Conservation (phyloP, 1,140 invertebrate genomes). For the Maniola jurtina region DNA sequence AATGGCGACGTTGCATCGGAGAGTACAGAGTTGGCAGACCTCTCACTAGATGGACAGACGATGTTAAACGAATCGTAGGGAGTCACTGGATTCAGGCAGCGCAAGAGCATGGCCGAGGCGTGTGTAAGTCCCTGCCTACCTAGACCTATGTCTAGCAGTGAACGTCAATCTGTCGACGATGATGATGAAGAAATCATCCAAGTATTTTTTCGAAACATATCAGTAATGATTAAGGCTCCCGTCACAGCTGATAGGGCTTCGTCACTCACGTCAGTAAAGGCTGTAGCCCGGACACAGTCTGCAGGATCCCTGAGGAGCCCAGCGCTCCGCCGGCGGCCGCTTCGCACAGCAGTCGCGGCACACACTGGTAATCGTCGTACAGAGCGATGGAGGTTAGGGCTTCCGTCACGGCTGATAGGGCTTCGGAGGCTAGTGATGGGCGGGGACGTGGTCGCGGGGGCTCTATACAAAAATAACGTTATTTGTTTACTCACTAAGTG, state of each 20-base stretch:
- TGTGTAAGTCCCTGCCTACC: no score
- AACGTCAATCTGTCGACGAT: no score
- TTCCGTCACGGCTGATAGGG: conserved; percentile 59
- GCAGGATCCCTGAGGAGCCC: conserved; percentile 72
- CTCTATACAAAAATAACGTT: conserved; percentile 24
- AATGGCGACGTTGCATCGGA: no score
- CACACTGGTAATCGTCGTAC: conserved; percentile 88
- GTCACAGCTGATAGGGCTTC: conserved; percentile 53
- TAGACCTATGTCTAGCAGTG: no score
- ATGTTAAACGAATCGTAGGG: no score
- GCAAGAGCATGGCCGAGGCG: no score
- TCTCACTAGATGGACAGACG: no score
- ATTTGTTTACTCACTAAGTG: neutral
- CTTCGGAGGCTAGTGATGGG: conserved; percentile 46
- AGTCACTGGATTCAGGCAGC: no score
- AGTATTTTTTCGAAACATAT: no score
- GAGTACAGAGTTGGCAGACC: no score
- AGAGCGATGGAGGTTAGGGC: conserved; percentile 85
- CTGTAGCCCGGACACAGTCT: conserved; percentile 81
- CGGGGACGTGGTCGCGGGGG: conserved; percentile 35
- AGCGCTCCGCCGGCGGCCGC: conserved; percentile 83
- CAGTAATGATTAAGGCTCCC: conserved; percentile 79
- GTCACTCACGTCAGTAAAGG: conserved; percentile 81
- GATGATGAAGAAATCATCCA: no score
- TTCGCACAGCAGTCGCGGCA: conserved; percentile 88